Evolutionary conservation across 1,140 invertebrate genomes (phyloP).

Genomic region (Lutraria rhynchaena): DNA sequence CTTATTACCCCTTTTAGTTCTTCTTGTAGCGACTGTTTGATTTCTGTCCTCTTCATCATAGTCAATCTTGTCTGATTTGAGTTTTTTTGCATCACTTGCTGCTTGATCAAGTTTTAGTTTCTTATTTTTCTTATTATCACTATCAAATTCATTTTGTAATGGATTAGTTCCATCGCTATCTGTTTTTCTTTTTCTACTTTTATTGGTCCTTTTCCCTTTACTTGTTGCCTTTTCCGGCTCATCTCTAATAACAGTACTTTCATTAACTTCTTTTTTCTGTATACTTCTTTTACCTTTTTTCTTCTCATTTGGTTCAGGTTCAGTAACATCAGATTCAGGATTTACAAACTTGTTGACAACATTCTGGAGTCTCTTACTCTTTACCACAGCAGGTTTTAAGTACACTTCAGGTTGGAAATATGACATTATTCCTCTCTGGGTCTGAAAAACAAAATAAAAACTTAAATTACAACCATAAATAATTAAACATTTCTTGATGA

Average conservation of each 20-base stretch:
- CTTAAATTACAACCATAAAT: too few species aligned
- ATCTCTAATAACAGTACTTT: neutral
- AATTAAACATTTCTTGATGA: too few species aligned
- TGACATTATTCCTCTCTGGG: conserved; percentile 66
- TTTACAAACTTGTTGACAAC: conserved; percentile 60
- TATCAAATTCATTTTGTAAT: neutral
- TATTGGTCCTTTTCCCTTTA: neutral
- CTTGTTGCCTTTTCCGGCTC: too few species aligned
- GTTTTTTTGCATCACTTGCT: neutral
- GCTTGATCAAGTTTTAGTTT: neutral
- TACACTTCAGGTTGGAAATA: conserved; percentile 71
- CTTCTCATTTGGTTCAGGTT: neutral
- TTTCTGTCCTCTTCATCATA: neutral
- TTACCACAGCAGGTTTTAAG: conserved; percentile 50
- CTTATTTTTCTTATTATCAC: neutral
- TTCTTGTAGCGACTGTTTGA: neutral
- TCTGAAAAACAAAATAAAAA: conserved; percentile 64
- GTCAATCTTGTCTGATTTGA: neutral
- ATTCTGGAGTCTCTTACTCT: conserved; percentile 68
- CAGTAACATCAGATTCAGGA: neutral
- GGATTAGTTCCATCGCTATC: neutral
- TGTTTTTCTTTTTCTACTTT: neutral
- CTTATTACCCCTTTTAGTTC: neutral
- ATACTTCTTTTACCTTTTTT: neutral
- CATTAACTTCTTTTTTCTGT: neutral